Evolutionary conservation across 1,140 invertebrate genomes (phyloP).

Genomic region (Oppia nitens): DNA sequence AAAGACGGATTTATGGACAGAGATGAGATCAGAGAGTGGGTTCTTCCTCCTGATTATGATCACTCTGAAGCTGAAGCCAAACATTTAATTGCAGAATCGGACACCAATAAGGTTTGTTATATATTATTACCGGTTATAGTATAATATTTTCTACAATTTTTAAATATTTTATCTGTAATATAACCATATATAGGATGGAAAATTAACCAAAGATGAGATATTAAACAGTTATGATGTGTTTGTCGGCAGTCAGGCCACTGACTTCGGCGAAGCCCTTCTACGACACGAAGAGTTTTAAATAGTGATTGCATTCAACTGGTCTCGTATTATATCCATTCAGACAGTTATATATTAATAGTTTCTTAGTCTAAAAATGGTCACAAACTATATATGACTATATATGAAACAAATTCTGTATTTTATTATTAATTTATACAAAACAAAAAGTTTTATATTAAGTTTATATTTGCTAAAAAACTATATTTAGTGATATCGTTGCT

Average conservation of each 20-base stretch:
- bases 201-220: constrained; percentile 78
- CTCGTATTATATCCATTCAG: no score
- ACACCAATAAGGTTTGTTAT: constrained; percentile 48
- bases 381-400: no score
- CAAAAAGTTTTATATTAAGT: no score
- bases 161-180: constrained; percentile 10
- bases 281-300: constrained; percentile 82
- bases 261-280: constrained; percentile 87
- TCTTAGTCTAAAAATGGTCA: no score
- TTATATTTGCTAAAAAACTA: no score
- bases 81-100: constrained; percentile 88
- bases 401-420: no score
- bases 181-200: constrained; percentile 50
- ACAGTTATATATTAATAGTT: no score
- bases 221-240: constrained; percentile 91
- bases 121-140: constrained; percentile 1
- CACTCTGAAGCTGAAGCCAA: constrained; percentile 86
- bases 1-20: constrained; percentile 73
- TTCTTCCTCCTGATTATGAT: constrained; percentile 87
- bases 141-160: constrained; percentile 5
- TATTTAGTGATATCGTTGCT: no score
- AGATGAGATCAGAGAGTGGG: constrained; percentile 75
- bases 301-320: no score
- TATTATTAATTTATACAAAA: no score
- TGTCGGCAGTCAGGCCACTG: constrained; percentile 94